These are phyloP conservation scores for Agrilus mali DNA, from an alignment of 2,888 invertebrate genomes.

Conservation along the genomic window DNA sequence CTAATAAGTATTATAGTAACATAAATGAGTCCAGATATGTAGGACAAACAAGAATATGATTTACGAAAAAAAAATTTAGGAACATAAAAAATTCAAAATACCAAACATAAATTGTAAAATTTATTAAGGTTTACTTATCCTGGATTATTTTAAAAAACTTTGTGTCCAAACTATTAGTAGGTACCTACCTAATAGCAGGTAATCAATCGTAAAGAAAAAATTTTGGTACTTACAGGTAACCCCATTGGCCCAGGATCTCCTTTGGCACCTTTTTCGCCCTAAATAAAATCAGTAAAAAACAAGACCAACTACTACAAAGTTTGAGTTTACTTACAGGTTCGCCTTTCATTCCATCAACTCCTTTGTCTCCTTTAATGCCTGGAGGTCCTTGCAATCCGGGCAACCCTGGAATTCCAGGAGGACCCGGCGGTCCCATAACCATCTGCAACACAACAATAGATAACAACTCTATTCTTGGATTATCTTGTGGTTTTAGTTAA, in stretches of 20 bases:
- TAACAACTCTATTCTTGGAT: neutral
- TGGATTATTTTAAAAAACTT: constrained; percentile 2
- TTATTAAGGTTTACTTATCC: neutral
- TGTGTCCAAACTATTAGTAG: too few species aligned
- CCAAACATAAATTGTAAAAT: too few species aligned
- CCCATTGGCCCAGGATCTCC: constrained; percentile 93
- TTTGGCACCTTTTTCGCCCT: constrained; percentile 72
- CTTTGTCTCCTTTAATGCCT: constrained; percentile 76
- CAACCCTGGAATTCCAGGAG: constrained; percentile 60
- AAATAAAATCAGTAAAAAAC: constrained; percentile 22
- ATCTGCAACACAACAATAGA: constrained; percentile 16
- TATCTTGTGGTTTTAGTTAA: constrained; percentile 13
- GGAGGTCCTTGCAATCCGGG: constrained; percentile 72
- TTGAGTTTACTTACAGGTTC: constrained; percentile 52
- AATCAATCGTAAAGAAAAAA: neutral
- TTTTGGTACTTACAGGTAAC: constrained; percentile 67
- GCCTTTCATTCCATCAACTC: constrained; percentile 70
- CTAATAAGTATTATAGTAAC: too few species aligned
- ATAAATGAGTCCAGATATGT: too few species aligned
- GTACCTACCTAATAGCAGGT: too few species aligned
- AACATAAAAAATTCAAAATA: too few species aligned
- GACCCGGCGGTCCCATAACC: constrained; percentile 57
- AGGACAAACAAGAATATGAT: too few species aligned
- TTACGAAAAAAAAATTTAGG: too few species aligned
- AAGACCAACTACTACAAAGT: neutral